These are phyloP conservation scores for Phainopepla nitens DNA, from an alignment of 2,113 vertebrate genomes.

Conservation along the genomic window DNA sequence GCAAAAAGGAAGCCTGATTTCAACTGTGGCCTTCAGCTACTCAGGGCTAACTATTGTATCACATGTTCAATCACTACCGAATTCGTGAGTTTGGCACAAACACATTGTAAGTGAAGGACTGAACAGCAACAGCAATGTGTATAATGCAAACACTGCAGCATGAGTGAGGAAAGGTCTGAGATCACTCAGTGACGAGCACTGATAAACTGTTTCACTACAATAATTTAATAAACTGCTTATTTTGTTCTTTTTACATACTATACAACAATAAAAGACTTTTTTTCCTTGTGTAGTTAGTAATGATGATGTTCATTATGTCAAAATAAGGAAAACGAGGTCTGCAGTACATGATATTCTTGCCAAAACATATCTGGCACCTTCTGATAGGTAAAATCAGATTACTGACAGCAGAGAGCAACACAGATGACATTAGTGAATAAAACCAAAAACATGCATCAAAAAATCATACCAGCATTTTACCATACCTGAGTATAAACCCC, in stretches of 20 bases:
- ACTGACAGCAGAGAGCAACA: not conserved
- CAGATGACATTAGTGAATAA: not conserved
- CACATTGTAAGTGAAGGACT: not conserved
- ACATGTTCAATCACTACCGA: fast-evolving
- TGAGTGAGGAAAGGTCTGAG: not conserved
- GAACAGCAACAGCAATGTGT: not conserved
- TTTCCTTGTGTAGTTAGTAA: not conserved
- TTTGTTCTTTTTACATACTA: not conserved
- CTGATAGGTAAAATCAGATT: not conserved
- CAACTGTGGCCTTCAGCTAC: not conserved
- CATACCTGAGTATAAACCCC: not conserved
- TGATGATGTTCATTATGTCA: not conserved
- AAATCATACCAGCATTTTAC: not conserved
- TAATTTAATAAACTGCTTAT: not conserved
- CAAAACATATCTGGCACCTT: not conserved
- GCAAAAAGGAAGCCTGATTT: not conserved
- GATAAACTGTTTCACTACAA: not conserved
- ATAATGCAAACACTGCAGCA: not conserved
- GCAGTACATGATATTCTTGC: fast-evolving
- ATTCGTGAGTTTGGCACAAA: not conserved
- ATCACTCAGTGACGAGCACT: not conserved
- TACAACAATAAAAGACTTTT: not conserved
- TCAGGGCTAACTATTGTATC: not conserved
- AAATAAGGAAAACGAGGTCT: not conserved
- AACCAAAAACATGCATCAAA: not conserved